Evolutionary conservation across 2,797 vertebrate genomes (phyloP).

Genomic region (Cryptoblepharus egeriae): DNA sequence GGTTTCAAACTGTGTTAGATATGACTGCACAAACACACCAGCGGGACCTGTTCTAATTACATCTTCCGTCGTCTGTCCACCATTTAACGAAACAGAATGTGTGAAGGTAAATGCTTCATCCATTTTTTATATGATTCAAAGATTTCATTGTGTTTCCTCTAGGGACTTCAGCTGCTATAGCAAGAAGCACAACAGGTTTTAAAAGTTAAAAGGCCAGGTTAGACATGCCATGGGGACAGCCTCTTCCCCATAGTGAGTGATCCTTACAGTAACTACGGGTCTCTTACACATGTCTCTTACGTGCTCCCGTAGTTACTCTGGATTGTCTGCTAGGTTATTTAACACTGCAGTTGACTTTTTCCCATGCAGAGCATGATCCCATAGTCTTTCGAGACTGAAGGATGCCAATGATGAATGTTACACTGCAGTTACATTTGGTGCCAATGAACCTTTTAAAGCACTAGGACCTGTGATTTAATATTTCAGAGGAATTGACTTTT

Average conservation of each 20-base stretch:
- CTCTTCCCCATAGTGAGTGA: neutral
- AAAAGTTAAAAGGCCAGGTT: neutral
- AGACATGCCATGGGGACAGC: neutral
- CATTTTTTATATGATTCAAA: neutral
- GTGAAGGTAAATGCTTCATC: conserved; percentile 85
- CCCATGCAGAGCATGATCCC: too few species aligned
- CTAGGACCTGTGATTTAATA: neutral
- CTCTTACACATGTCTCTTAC: too few species aligned
- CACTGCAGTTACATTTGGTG: neutral
- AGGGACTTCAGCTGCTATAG: neutral
- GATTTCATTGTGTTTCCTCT: neutral
- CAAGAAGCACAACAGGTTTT: neutral
- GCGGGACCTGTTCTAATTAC: conserved; percentile 89
- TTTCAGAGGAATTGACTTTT: neutral
- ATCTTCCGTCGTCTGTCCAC: conserved; percentile 91
- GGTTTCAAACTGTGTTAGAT: conserved; percentile 89
- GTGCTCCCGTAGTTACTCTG: too few species aligned
- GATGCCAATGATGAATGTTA: too few species aligned
- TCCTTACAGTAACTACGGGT: too few species aligned
- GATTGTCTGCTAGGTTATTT: too few species aligned
- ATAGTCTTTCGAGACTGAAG: too few species aligned
- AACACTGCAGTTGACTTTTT: too few species aligned
- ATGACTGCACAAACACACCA: conserved; percentile 87
- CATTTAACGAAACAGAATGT: conserved; percentile 94
- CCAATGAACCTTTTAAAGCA: neutral